These are phyloP conservation scores for Pantherophis guttatus DNA, from an alignment of 2,113 vertebrate genomes.

Conservation along the genomic window DNA sequence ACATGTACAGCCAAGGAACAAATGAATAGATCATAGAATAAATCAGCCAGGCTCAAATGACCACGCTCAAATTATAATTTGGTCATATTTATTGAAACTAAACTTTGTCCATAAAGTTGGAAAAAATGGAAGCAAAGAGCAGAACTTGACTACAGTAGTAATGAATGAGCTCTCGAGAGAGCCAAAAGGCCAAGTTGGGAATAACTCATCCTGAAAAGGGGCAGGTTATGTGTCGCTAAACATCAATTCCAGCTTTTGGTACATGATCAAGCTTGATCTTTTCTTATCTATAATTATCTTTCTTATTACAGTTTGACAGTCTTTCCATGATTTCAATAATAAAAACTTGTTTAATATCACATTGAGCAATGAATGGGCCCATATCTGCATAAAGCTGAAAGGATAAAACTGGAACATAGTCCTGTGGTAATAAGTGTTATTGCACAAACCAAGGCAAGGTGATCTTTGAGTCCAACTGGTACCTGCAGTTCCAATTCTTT, in stretches of 20 bases:
- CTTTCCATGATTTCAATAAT: neutral
- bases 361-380: conserved; percentile 31
- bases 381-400: conserved; percentile 75
- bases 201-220: neutral
- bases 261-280: neutral
- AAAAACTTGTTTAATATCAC: conserved; percentile 1
- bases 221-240: neutral
- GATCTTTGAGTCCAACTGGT: conserved; percentile 80
- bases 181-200: neutral
- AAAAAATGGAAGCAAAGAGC: neutral
- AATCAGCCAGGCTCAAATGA: neutral
- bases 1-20: neutral
- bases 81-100: neutral
- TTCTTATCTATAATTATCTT: neutral
- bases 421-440: conserved; percentile 78
- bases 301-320: neutral
- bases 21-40: neutral
- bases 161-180: neutral
- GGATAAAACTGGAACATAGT: conserved; percentile 75
- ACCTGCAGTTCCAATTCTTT: conserved; percentile 66
- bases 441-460: conserved; percentile 70
- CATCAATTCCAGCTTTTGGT: neutral
- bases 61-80: neutral
- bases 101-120: neutral
- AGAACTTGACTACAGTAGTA: neutral